These are phyloP conservation scores for Octomys mimax DNA, from an alignment of 2,797 vertebrate genomes.

Conservation along the genomic window DNA sequence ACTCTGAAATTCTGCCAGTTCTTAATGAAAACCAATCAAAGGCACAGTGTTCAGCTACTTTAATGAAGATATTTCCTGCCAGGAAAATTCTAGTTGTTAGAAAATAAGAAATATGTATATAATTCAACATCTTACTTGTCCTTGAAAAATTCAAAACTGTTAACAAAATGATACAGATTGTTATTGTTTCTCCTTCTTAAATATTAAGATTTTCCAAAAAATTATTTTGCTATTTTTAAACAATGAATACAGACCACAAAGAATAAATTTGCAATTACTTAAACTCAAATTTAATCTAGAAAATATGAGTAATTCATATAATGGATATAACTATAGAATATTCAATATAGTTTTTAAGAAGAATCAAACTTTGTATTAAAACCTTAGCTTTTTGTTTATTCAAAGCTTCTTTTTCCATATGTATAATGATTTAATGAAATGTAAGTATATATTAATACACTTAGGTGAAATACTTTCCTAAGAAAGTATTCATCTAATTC, in stretches of 20 bases:
- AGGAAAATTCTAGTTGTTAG: background rate
- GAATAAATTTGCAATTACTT: background rate
- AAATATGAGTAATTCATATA: background rate
- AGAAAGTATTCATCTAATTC: background rate
- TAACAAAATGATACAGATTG: background rate
- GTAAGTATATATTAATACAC: background rate
- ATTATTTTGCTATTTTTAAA: conserved; percentile 5
- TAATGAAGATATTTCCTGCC: background rate
- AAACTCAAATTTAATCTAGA: background rate
- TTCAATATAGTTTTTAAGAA: background rate
- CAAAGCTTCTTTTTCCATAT: background rate
- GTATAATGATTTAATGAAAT: background rate
- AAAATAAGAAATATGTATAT: background rate
- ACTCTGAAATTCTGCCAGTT: conserved; percentile 29
- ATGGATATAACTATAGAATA: background rate
- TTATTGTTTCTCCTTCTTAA: background rate
- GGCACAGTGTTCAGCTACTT: background rate
- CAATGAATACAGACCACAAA: background rate
- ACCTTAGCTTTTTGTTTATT: background rate
- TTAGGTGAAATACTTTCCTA: background rate
- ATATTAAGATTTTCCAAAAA: background rate
- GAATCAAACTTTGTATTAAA: background rate
- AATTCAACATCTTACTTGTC: background rate
- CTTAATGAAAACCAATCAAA: conserved; percentile 5
- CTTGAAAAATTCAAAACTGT: background rate